Percentiles rank a stretch among this genome's conserved stretches.
Evolutionary conservation across 2,113 vertebrate species (phyloP).

Genomic region (Salvelinus fontinalis): DNA sequence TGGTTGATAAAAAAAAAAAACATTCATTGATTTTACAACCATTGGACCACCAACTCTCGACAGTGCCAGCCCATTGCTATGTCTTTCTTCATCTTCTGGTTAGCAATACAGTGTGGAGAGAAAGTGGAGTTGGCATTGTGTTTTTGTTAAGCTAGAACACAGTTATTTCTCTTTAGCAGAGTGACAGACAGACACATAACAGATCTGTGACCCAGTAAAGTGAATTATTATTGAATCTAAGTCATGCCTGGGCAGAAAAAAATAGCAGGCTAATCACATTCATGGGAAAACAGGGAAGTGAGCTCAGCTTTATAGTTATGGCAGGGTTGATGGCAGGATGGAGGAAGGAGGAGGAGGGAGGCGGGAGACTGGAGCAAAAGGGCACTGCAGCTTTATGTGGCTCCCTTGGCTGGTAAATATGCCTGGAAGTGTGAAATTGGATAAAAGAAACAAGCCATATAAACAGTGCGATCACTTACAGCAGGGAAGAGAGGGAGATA

Average conservation of each 20-base stretch:
- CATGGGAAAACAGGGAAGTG: conserved; percentile 29
- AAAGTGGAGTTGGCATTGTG: neutral
- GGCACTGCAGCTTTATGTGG: conserved; percentile 37
- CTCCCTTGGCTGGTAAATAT: conserved; percentile 56
- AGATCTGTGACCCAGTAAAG: conserved; percentile 9
- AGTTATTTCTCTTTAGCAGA: neutral
- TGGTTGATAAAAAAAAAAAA: too few relatives aligned
- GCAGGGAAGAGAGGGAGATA: conserved; percentile 16
- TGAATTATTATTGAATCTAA: conserved; percentile 28
- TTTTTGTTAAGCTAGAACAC: neutral
- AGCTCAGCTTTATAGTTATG: conserved; percentile 33
- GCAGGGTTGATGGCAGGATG: conserved; percentile 19
- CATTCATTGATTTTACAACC: too few relatives aligned
- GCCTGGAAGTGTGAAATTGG: conserved; percentile 56
- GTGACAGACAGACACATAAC: neutral
- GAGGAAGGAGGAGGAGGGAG: neutral
- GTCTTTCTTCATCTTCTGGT: too few relatives aligned
- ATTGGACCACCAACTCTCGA: too few relatives aligned
- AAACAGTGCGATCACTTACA: conserved; percentile 50
- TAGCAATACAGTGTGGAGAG: too few relatives aligned
- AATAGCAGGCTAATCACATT: conserved; percentile 54
- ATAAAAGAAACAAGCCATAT: conserved; percentile 48
- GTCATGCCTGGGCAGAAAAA: conserved; percentile 27
- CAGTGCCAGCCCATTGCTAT: too few relatives aligned
- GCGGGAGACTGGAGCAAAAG: conserved; percentile 27